Evolutionary conservation across 2,888 invertebrate species (phyloP), one percentile per base, ranked within the genome.

Genomic region (Drosophila ezoana): DNA sequence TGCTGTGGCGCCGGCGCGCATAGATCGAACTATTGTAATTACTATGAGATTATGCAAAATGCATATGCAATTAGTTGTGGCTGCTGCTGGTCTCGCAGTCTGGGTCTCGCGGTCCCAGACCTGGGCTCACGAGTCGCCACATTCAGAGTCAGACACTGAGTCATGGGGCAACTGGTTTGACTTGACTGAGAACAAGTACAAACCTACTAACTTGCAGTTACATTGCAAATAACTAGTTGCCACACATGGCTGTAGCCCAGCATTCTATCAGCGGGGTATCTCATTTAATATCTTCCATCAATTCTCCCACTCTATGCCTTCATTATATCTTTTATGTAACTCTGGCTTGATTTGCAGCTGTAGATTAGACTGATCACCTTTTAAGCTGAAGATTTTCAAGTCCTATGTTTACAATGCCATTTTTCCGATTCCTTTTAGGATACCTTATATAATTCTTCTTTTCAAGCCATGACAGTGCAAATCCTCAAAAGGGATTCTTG

Each of bases 11-110:
- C 76, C 72, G 60, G 63, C 20, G 64, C 33, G 43, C 65, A 60
- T 61, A 76, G 74, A 76, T 84, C 81, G 81, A 83, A 86, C 76
- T 86, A 86, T 84, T 86, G 86, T 84, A 84, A 85, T 85, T 86
- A 83, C 78, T 85, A 79, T 74, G 71, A 81, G 81, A 84, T 83
- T 86, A 84, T 84, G 86, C 86, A 85, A 85, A 85, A 86, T 80
- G 78, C 78, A 81, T 69, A 66, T 64, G 77, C 71, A 73, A 73
- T 78, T 78, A 78, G 72, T 68, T 69, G 44, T 32, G 37, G 51
- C 54, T 40, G 62, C 51, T 33, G 56, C 23, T 38, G n/a, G 18
- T 44, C 49, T 18, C 9, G 14, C 14, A 52, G 53, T 38, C 64
- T 56, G 38, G 20, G 47, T 16, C 67, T 51, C 32, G 9, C 54